phyloP scores from a whole-genome alignment of 2,888 invertebrate genomes.

The Polyploca ridens region DNA sequence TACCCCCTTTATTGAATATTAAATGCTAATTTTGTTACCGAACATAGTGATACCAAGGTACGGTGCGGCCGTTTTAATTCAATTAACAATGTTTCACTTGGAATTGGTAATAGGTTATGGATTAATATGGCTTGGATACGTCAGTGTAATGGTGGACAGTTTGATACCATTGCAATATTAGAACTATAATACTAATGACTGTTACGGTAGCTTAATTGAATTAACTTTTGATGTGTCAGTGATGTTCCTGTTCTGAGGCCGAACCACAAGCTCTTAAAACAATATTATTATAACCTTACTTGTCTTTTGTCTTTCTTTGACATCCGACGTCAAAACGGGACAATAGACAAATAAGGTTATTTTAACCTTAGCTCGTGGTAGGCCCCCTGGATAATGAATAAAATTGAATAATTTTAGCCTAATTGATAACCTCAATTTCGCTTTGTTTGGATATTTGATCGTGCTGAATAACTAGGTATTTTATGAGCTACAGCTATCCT shows the following conservation, averaged over 20 bases:
- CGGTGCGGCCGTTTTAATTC: conserved; percentile 46
- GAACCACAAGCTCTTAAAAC: no score
- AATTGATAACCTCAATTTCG: no score
- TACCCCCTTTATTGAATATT: conserved; percentile 45
- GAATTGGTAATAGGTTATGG: conserved; percentile 45
- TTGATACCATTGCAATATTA: conserved; percentile 8
- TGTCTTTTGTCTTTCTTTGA: no score
- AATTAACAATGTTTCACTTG: conserved; percentile 52
- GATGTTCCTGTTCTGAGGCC: not conserved
- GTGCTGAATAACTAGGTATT: no score
- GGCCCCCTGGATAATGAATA: no score
- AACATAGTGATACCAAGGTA: conserved; percentile 30
- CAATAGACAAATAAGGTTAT: no score
- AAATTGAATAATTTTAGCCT: no score
- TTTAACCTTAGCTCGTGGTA: no score
- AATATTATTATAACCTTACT: no score
- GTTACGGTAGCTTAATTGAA: not conserved
- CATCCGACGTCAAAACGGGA: no score
- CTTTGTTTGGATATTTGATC: no score
- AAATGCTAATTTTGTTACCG: conserved; percentile 53
- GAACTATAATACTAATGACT: conserved; percentile 14
- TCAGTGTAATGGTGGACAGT: conserved; percentile 11
- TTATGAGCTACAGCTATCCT: no score
- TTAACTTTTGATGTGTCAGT: not conserved
- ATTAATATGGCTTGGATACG: conserved; percentile 33